Evolutionary conservation across 2,797 vertebrate genomes (phyloP).

Genomic region (Pyrocephalus nanus): DNA sequence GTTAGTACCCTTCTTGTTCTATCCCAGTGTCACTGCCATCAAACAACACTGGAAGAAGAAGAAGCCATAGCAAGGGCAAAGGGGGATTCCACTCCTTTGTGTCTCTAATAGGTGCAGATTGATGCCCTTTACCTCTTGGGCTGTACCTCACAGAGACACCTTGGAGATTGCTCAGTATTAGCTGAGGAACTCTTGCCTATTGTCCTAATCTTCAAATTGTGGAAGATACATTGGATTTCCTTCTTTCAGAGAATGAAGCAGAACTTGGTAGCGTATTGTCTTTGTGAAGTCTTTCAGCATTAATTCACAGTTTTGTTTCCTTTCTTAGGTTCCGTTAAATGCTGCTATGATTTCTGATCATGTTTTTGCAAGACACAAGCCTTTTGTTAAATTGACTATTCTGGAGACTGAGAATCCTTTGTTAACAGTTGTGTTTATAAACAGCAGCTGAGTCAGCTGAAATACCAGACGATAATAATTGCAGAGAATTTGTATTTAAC

Average conservation of each 20-base stretch:
- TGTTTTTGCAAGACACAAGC: not conserved
- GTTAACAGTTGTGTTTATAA: not conserved
- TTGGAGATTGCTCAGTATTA: not conserved
- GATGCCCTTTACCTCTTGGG: not conserved
- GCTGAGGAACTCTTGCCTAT: not conserved
- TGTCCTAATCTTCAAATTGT: not conserved
- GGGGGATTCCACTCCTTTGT: not conserved
- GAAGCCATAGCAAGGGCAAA: not conserved
- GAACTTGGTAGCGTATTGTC: not conserved
- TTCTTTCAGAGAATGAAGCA: not conserved
- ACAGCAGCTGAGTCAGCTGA: not conserved
- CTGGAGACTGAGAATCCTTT: not conserved
- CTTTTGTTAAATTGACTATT: not conserved
- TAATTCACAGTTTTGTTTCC: not conserved
- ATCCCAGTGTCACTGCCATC: not conserved
- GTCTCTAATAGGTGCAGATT: not conserved
- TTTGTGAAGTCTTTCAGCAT: not conserved
- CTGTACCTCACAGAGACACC: not conserved
- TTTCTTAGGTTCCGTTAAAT: not conserved
- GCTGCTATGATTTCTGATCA: not conserved
- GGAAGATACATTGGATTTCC: not conserved
- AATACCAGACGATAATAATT: not conserved
- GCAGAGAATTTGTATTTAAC: not conserved
- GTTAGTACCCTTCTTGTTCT: not conserved
- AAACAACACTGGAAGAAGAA: not conserved